These are phyloP conservation scores for Tinea semifulvella DNA, from an alignment of 2,888 invertebrate genomes.

Conservation along the genomic window DNA sequence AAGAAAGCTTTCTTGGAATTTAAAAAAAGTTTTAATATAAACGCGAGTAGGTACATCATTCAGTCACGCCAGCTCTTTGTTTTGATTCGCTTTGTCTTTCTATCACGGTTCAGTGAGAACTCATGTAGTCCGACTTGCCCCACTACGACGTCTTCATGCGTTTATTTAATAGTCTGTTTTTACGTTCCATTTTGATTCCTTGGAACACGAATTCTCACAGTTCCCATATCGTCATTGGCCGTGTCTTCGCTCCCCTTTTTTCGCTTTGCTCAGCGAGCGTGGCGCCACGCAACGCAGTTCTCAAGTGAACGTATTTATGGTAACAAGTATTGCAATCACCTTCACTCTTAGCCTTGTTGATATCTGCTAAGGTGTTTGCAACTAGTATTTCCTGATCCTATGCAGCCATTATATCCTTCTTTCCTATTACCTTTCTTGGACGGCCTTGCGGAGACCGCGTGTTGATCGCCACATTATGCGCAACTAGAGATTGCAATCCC, in stretches of 20 bases:
- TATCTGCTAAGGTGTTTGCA: neutral
- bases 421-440: conserved; percentile 11
- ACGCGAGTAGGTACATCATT: conserved; percentile 2
- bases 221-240: conserved; percentile 39
- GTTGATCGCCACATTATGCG: neutral
- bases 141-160: conserved; percentile 8
- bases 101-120: conserved; percentile 3
- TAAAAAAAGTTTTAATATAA: neutral
- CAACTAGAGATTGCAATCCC: neutral
- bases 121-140: neutral
- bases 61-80: conserved; percentile 8
- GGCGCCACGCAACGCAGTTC: conserved; percentile 55
- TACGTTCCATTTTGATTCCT: conserved; percentile 11
- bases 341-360: conserved; percentile 15
- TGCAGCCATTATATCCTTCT: conserved; percentile 5
- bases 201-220: conserved; percentile 20
- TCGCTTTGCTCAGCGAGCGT: conserved; percentile 55
- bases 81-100: conserved; percentile 3
- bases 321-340: conserved; percentile 13
- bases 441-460: neutral
- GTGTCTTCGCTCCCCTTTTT: conserved; percentile 47
- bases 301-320: conserved; percentile 29
- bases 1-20: conserved; percentile 8
- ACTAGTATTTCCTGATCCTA: conserved; percentile 11
- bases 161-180: conserved; percentile 12